Evolutionary conservation across 2,113 vertebrate species (phyloP), one percentile per base, ranked within the genome.

Genomic region (Chaetops frenatus): DNA sequence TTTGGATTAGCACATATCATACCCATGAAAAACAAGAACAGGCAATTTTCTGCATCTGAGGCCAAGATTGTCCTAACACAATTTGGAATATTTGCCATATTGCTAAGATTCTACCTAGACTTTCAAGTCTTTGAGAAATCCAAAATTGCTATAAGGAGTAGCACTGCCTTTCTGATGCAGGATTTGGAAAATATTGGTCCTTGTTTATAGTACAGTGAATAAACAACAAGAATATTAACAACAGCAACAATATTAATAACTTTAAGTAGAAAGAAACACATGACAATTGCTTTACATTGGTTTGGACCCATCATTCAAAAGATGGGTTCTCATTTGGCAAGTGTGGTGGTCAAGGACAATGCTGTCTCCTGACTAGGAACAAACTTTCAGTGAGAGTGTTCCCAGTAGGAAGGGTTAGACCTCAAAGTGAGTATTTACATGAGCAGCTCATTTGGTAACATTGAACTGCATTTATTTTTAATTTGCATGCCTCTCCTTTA

Each of bases 401-500:
- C 67, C 82, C 82, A 80, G 45, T 44, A 72, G 82, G 71, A 95
- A n/a, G 42, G 38, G 65, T 72, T 86, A 74, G 28, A 80, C 28
- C 77, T 89, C 81, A 64, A 74, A 81, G 51, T 5, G 2, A 28
- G 57, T 71, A 56, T 92, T 96, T 85, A 80, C 47, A 38, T 47
- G 82, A 45, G 42, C 62, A 88, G 60, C 44, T 92, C 64, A 61
- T 87, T 69, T 93, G 70, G 57, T 91, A 85, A 69, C 4, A 7
- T 36, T 71, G 77, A 81, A 71, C 57, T 33, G 7, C 86, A 71
- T 71, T 35, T 91, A 86, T 84, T 95, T 91, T 88, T 84, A 82
- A 94, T 94, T 92, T 93, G 24, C 51, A 45, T 96, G 77, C 48
- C 27, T 95, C 65, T 94, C 77, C 65, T 95, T 94, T 91, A 91